Evolutionary conservation across 2,888 invertebrate species (phyloP).

Genomic region (Urechis unicinctus): DNA sequence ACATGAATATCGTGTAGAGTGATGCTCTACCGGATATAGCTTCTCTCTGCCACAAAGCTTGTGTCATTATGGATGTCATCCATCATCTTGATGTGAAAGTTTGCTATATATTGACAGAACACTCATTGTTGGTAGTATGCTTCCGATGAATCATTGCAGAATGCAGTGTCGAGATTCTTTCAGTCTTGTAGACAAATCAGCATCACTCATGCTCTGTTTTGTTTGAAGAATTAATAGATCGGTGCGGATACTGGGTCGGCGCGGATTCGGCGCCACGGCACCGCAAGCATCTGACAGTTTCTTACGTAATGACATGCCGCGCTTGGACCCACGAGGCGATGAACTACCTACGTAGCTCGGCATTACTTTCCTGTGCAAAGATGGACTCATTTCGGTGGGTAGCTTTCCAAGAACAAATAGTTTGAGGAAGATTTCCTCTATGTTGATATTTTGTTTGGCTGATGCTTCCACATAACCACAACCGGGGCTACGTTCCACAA

Average conservation of each 20-base stretch:
- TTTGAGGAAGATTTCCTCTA: constrained; percentile 78
- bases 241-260: constrained; percentile 79
- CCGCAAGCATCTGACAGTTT: constrained; percentile 79
- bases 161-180: too few species aligned
- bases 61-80: too few species aligned
- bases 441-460: constrained; percentile 72
- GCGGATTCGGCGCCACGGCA: constrained; percentile 79
- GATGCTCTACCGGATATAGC: too few species aligned
- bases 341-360: constrained; percentile 40
- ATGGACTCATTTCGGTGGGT: constrained; percentile 77
- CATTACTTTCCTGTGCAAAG: constrained; percentile 74
- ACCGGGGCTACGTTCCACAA: neutral
- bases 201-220: too few species aligned
- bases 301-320: constrained; percentile 69
- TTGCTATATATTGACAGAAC: too few species aligned
- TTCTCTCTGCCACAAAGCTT: too few species aligned
- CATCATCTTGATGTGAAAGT: too few species aligned
- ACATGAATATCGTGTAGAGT: too few species aligned
- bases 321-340: constrained; percentile 15
- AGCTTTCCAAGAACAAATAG: constrained; percentile 76
- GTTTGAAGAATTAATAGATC: constrained; percentile 83
- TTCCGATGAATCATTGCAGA: too few species aligned
- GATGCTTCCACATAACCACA: constrained; percentile 12
- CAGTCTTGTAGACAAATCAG: too few species aligned
- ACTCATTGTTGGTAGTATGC: too few species aligned